phyloP scores from a whole-genome alignment of 2,888 invertebrate genomes.

The Agrochola litura region DNA sequence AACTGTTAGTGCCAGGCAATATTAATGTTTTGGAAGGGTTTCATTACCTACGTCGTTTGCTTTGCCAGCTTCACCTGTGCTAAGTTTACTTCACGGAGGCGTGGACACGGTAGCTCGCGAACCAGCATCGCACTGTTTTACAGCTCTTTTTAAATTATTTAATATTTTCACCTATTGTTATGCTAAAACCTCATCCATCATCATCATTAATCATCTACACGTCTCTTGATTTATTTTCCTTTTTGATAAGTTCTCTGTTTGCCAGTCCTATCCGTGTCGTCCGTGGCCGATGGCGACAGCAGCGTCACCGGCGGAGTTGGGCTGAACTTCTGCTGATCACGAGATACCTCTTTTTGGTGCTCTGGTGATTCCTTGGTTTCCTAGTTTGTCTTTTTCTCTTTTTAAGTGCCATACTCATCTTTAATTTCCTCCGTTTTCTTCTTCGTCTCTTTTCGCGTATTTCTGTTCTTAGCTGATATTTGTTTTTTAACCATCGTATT shows the following conservation, averaged over 20 bases:
- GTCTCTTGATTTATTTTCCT: neutral
- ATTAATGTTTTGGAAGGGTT: neutral
- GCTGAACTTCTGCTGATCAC: slow-evolving; percentile 50
- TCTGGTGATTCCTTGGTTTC: slow-evolving; percentile 40
- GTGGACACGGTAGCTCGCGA: neutral
- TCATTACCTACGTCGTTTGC: neutral
- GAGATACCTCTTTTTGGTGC: slow-evolving; percentile 1
- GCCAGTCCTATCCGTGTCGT: neutral
- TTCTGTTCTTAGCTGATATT: neutral
- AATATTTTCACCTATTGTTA: neutral
- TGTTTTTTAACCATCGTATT: neutral
- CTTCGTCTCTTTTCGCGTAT: neutral
- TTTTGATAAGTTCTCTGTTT: neutral
- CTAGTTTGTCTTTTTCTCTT: neutral
- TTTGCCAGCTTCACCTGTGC: neutral
- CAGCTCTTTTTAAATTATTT: neutral
- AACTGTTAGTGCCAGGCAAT: neutral
- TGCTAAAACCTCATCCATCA: neutral
- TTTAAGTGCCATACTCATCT: neutral
- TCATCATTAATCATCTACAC: neutral
- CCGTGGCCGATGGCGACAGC: slow-evolving; percentile 40
- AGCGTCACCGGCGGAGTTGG: slow-evolving; percentile 44
- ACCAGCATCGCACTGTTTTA: neutral
- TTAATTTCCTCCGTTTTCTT: neutral
- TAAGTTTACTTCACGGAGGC: neutral